Evolutionary conservation across 2,797 vertebrate genomes (phyloP), one percentile per base, ranked within the genome.

Genomic region (Tolypeutes matacus): DNA sequence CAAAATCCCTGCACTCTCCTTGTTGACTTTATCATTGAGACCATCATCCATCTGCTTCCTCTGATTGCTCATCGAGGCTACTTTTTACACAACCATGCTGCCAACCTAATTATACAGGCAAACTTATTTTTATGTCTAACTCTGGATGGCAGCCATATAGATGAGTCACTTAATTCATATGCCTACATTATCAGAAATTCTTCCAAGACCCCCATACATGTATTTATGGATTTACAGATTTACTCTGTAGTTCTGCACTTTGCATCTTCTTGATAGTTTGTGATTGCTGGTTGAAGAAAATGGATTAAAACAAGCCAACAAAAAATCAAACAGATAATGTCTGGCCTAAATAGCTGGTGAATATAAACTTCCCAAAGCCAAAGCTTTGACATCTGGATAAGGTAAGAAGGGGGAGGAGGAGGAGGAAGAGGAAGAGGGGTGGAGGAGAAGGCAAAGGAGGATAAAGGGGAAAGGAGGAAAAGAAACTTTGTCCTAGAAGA

Each of bases 261-360:
- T 62, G 34, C 67, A 51, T 67, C 77, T 84, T 34, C 20, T 56
- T 84, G 7, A n/a, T 60, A 31, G 83, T 76, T 25, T 65, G 36
- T 95, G 36, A 80, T 62, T 75, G 7, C 70, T 92, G 70, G 77
- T n/a, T 46, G 29, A 64, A n/a, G 5, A 86, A 72, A 94, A 80
- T 76, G 23, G 65, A 80, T 73, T 67, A 81, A 85, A 81, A 58
- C 17, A 34, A 31, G n/a, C 10, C 65, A 81, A 86, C 3, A 36
- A 20, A 89, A n/a, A 51, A 90, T 51, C 17, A 93, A 34, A 70
- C 14, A 80, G 80, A 67, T 14, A 89, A 53, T 82, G 77, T 29
- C 42, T 42, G 82, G n/a, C 27, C n/a, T 42, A 12, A 82, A 72
- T 36, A 15, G 13, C 76, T 80, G 39, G 25, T 56, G 46, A 29